These are phyloP conservation scores for Plodia interpunctella DNA, from an alignment of 1,140 invertebrate genomes.

Conservation along the genomic window DNA sequence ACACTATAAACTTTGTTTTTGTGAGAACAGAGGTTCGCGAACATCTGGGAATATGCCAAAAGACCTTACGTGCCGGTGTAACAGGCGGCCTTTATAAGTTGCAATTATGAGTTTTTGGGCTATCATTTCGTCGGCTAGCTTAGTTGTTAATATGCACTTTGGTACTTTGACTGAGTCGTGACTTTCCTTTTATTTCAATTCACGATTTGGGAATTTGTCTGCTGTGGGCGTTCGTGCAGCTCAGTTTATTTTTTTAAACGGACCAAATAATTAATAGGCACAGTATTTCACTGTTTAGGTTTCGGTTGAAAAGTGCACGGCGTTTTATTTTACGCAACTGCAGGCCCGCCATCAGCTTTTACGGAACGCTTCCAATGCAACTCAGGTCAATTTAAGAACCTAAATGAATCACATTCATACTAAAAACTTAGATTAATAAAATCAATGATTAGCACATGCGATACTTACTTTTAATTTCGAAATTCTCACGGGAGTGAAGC, in stretches of 20 bases:
- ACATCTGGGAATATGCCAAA: no score
- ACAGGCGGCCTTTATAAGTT: constrained; percentile 26
- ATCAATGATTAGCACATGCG: no score
- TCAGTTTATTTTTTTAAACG: constrained; percentile 8
- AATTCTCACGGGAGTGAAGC: no score
- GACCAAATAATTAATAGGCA: constrained; percentile 20
- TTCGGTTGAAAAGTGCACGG: not conserved
- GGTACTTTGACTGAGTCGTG: constrained; percentile 34
- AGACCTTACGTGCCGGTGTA: constrained; percentile 28
- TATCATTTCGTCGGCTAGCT: constrained; percentile 56
- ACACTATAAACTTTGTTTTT: no score
- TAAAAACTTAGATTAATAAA: no score
- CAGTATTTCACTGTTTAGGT: not conserved
- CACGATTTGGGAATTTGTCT: constrained; percentile 47
- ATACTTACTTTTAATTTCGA: no score
- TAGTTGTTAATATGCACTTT: constrained; percentile 41
- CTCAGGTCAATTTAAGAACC: no score
- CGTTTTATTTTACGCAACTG: not conserved
- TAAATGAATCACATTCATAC: no score
- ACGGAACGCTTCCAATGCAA: no score
- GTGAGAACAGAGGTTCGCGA: no score
- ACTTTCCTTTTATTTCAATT: constrained; percentile 28
- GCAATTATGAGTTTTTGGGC: constrained; percentile 53
- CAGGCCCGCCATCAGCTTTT: no score
- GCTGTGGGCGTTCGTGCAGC: constrained; percentile 19